Base-by-base conservation (phyloP, 2,797 vertebrate species). In the Rhodeus uyekii region DNA sequence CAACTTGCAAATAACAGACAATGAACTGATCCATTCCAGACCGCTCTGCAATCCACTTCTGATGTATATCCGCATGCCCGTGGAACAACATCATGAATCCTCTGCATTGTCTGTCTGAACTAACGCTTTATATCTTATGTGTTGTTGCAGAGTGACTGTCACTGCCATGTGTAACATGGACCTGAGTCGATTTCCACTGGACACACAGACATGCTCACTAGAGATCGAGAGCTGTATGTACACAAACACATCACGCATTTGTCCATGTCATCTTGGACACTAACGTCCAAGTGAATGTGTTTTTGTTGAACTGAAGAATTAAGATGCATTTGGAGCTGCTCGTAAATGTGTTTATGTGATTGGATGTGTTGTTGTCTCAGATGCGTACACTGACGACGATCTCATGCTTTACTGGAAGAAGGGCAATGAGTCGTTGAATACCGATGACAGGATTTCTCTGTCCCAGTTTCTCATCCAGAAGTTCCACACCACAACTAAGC, bases 151-250 rank as follows among this genome's bases (percentile, higher is more conserved):
- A 92, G 96, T 98, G 64, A 99, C 98, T 1, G 98, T 99, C 87
- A 99, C 98, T 0, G 96, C 97, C 8, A 99, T 99, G 97, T 99
- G 98, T 91, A 99, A 99, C 91, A 99, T 99, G 98, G 97, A 99
- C 91, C 97, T 99, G 65, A 99, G 97, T 85, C 95, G 96, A 32
- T 99, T 99, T 88, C 98, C 98, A 1, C 92, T 99, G 91, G 98
- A 99, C 91, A 99, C 98, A 0, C 98, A 99, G 84, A 99, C 96
- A 0, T 99, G 97, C 87, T 99, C 98, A 0, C 91, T 99, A 75
- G 98, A 99, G 92, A 98, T 99, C 32, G 98, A 99, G 92, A 99
- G 98, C 92, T 99, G 98, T 99, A 94, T 96, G 97, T 96, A 90
- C 39, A 82, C 27, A 80, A 0, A 0, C 69, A 3, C 74, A 13